phyloP scores from a whole-genome alignment of 2,888 invertebrate species.

The Cantharis flavilabris region DNA sequence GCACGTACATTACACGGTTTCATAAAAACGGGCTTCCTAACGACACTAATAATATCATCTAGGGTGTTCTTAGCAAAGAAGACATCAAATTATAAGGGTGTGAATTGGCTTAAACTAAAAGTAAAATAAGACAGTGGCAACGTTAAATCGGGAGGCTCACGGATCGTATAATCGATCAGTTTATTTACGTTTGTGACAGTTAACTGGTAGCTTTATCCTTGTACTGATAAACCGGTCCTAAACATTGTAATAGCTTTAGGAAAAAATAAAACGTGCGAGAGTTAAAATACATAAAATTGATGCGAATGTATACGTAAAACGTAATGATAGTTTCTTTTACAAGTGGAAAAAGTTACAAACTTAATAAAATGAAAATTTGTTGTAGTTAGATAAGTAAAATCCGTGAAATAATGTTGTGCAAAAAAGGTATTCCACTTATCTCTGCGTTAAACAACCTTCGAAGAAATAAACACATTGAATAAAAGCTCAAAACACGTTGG shows the following conservation, averaged over 20 bases:
- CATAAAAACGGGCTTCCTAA: not conserved
- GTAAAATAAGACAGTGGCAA: not conserved
- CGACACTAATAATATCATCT: not conserved
- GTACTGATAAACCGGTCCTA: not conserved
- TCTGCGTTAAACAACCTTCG: conserved; percentile 14
- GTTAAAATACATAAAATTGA: not conserved
- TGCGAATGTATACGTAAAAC: not conserved
- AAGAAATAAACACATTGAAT: conserved; percentile 26
- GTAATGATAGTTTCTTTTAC: not conserved
- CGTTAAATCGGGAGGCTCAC: not conserved
- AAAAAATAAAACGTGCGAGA: not conserved
- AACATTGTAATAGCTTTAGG: not conserved
- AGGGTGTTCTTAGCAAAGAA: not conserved
- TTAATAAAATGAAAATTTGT: not conserved
- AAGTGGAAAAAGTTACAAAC: not conserved
- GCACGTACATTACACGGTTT: not conserved
- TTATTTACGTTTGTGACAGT: not conserved
- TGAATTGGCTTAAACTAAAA: not conserved
- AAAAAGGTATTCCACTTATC: conserved; percentile 14
- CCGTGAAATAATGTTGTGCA: not conserved
- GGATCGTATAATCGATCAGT: not conserved
- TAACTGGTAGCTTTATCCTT: not conserved
- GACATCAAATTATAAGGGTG: not conserved
- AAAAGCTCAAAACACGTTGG: conserved; percentile 20
- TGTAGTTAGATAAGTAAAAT: not conserved